phyloP scores from a whole-genome alignment of 1,140 invertebrate species.

The Oppia nitens region DNA sequence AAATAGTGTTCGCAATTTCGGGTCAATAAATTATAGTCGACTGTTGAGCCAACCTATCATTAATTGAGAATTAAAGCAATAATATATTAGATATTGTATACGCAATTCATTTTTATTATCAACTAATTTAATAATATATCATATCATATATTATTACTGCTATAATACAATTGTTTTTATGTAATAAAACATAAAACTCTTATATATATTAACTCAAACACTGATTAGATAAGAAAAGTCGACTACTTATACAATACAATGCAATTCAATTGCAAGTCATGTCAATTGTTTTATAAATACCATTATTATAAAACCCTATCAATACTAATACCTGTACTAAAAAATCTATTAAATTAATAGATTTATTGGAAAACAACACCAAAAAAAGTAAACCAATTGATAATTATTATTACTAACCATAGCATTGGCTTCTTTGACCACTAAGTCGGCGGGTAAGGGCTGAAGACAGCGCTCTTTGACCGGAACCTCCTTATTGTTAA shows the following conservation, averaged over 20 bases:
- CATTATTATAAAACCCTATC: not conserved
- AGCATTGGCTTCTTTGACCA: slow-evolving; percentile 19
- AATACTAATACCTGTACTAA: not conserved
- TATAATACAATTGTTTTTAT: too few relatives aligned
- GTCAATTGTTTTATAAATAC: not conserved
- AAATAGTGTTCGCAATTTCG: slow-evolving; percentile 27
- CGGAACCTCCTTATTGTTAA: slow-evolving; percentile 26
- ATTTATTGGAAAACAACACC: not conserved
- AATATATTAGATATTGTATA: too few relatives aligned
- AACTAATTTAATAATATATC: too few relatives aligned
- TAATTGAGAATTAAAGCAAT: too few relatives aligned
- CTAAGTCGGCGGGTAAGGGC: slow-evolving; percentile 20
- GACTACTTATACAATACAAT: too few relatives aligned
- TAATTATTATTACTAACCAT: slow-evolving; percentile 17
- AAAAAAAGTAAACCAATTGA: not conserved
- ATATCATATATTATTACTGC: too few relatives aligned
- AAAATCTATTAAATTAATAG: not conserved
- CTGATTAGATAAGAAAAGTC: too few relatives aligned
- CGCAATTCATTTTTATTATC: too few relatives aligned
- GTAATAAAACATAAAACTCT: too few relatives aligned
- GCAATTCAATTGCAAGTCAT: too few relatives aligned
- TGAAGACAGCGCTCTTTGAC: slow-evolving; percentile 22
- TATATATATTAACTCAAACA: too few relatives aligned
- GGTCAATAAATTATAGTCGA: slow-evolving; percentile 24
- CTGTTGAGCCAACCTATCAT: slow-evolving; percentile 11